phyloP scores from a whole-genome alignment of 2,888 invertebrate genomes.

The Microplitis deprimator region DNA sequence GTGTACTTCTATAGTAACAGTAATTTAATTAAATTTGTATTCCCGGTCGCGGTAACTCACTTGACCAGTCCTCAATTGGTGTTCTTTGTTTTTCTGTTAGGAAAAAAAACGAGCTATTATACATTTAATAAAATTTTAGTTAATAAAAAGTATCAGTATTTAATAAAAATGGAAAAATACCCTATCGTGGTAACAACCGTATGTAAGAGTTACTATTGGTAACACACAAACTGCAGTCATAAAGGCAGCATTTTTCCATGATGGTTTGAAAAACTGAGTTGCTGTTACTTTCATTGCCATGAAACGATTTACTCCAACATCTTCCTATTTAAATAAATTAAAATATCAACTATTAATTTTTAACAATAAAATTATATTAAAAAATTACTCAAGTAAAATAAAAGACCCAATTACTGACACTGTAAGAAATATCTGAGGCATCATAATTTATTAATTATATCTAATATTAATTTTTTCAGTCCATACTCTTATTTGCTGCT shows the following conservation, averaged over 20 bases:
- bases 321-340: constrained; percentile 77
- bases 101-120: constrained; percentile 36
- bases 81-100: constrained; percentile 73
- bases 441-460: too few relatives aligned
- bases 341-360: background rate
- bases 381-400: too few relatives aligned
- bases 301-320: constrained; percentile 83
- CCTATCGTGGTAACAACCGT: constrained; percentile 64
- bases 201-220: constrained; percentile 75
- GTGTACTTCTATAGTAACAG: background rate
- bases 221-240: constrained; percentile 68
- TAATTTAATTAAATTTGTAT: constrained; percentile 78
- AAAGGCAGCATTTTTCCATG: constrained; percentile 73
- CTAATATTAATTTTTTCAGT: too few relatives aligned
- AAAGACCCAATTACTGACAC: too few relatives aligned
- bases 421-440: too few relatives aligned
- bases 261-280: constrained; percentile 80
- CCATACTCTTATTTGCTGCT: too few relatives aligned
- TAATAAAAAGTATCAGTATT: constrained; percentile 1
- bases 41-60: constrained; percentile 82
- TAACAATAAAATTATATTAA: too few relatives aligned
- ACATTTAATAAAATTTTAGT: background rate
- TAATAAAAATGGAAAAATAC: constrained; percentile 49
- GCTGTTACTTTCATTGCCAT: constrained; percentile 80
- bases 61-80: constrained; percentile 79